These are phyloP conservation scores for Lasioglossum villosulum DNA, from an alignment of 2,888 invertebrate genomes.

Conservation along the genomic window DNA sequence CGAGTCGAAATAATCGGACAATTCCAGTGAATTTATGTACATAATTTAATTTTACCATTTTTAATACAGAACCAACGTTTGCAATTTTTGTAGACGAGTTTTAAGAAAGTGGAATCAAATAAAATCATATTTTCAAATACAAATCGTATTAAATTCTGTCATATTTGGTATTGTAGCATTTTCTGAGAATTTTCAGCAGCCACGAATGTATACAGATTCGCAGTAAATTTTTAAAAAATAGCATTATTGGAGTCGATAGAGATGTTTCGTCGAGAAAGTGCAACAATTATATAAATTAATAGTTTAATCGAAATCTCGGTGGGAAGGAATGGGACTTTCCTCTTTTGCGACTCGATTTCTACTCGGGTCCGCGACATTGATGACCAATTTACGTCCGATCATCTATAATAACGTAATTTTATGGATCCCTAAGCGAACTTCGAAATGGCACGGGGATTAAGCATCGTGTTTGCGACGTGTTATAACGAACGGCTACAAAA, in stretches of 20 bases:
- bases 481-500: conserved; percentile 19
- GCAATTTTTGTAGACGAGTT: too few species aligned
- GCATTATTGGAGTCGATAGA: too few species aligned
- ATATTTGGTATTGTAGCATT: too few species aligned
- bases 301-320: background rate
- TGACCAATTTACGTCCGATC: conserved; percentile 6
- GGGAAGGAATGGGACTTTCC: background rate
- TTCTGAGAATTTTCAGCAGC: too few species aligned
- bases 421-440: background rate
- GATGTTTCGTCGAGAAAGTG: background rate
- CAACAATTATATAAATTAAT: conserved; percentile 7
- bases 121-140: too few species aligned
- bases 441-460: background rate
- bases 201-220: too few species aligned
- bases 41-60: too few species aligned
- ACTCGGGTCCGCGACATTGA: background rate
- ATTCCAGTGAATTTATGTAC: background rate
- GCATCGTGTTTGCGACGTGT: background rate
- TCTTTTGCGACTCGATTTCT: background rate
- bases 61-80: background rate
- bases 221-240: too few species aligned
- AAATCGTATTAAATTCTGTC: too few species aligned
- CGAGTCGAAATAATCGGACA: background rate
- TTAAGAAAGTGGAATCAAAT: too few species aligned
- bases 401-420: background rate